Conservation (phyloP, 1,140 invertebrate species). For the Bradysia coprophila region DNA sequence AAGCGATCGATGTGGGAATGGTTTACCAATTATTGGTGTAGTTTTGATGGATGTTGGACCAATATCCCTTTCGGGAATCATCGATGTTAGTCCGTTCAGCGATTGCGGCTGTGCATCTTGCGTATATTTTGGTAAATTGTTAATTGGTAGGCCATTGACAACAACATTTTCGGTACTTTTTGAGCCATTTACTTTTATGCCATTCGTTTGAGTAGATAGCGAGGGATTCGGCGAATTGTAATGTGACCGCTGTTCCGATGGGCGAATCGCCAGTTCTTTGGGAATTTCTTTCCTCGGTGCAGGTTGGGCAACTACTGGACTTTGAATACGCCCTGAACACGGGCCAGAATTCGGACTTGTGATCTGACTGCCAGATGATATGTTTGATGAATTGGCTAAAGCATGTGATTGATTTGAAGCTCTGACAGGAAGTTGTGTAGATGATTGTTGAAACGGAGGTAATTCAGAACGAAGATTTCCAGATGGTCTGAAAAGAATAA, state of each 20-base stretch:
- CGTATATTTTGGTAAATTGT: too few relatives aligned
- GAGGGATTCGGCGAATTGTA: too few relatives aligned
- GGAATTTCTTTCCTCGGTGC: conserved; percentile 16
- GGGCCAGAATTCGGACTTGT: background rate
- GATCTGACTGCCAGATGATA: background rate
- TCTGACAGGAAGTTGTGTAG: too few relatives aligned
- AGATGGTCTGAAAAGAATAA: conserved; percentile 19
- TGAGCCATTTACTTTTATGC: too few relatives aligned
- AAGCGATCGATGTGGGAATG: conserved; percentile 16
- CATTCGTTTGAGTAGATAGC: too few relatives aligned
- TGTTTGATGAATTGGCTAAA: too few relatives aligned
- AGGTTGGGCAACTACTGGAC: conserved; percentile 19
- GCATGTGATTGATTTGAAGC: too few relatives aligned
- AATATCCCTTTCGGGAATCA: conserved; percentile 37
- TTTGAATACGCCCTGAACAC: conserved; percentile 11
- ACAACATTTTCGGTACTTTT: background rate
- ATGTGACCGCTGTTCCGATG: conserved; percentile 6
- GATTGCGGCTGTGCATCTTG: background rate
- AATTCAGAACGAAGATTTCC: conserved; percentile 22
- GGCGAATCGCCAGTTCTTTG: conserved; percentile 19
- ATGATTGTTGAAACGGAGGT: conserved; percentile 11
- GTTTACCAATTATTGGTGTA: conserved; percentile 5
- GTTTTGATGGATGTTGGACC: conserved; percentile 21
- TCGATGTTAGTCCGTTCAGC: conserved; percentile 7
- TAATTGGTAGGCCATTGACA: background rate